Conservation (phyloP, 2,888 invertebrate genomes). For the Argynnis bischoffii region DNA sequence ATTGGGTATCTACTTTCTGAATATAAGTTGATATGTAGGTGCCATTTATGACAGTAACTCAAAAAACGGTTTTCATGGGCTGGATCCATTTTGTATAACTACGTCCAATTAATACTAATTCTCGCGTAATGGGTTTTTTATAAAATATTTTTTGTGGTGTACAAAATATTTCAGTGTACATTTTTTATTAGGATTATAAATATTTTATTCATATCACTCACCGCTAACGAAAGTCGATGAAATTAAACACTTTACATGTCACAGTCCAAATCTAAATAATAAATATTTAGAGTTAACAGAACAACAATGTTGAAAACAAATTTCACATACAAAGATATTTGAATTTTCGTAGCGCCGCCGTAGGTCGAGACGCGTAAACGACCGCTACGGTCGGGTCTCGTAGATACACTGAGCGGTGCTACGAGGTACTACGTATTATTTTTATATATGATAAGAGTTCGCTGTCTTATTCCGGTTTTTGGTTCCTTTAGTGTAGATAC, state of each 20-base stretch:
- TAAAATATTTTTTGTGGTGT: no score
- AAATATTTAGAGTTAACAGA: not conserved
- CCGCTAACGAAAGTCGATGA: no score
- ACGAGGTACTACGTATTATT: constrained; percentile 33
- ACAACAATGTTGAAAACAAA: not conserved
- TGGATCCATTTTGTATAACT: no score
- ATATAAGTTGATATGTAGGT: no score
- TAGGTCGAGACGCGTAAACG: constrained; percentile 26
- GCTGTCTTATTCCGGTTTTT: constrained; percentile 27
- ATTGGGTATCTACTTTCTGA: no score
- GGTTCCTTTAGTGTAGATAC: not conserved
- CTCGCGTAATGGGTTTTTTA: no score
- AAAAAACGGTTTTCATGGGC: no score
- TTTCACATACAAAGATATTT: constrained; percentile 6
- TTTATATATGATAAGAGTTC: constrained; percentile 32
- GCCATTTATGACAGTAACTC: no score
- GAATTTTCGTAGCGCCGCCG: constrained; percentile 9
- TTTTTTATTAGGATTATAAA: no score
- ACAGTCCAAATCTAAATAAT: not conserved
- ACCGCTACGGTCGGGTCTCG: constrained; percentile 34
- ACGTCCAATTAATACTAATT: no score
- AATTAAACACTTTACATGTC: constrained; percentile 2
- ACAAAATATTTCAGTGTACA: no score
- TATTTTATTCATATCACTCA: no score
- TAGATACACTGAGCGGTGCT: constrained; percentile 36